Evolutionary conservation across 2,888 invertebrate genomes (phyloP).

Genomic region (Cheilosia variabilis): DNA sequence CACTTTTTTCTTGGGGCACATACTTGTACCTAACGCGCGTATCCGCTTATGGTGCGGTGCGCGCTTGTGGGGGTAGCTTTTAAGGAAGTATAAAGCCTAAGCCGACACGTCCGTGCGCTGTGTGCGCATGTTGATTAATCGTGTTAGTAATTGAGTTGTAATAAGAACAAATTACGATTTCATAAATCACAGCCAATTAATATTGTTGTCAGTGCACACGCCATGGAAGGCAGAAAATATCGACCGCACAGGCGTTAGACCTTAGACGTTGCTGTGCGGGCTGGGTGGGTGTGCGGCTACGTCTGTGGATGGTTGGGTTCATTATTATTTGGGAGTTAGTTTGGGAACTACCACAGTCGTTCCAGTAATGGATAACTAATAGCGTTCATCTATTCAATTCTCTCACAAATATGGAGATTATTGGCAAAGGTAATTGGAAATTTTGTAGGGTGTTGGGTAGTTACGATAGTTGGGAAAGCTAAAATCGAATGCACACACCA

Average conservation of each 20-base stretch:
- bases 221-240: slow-evolving; percentile 37
- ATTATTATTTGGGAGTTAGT: background rate
- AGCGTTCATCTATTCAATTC: background rate
- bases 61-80: slow-evolving; percentile 17
- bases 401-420: background rate
- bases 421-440: background rate
- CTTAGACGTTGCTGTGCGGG: background rate
- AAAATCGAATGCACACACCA: too few species aligned
- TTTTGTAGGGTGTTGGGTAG: background rate
- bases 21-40: background rate
- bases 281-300: background rate
- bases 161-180: slow-evolving; percentile 72
- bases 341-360: background rate
- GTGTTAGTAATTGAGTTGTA: slow-evolving; percentile 71
- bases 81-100: slow-evolving; percentile 56
- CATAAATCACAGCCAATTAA: slow-evolving; percentile 74
- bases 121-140: slow-evolving; percentile 66
- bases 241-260: slow-evolving; percentile 49
- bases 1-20: background rate
- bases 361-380: slow-evolving; percentile 14
- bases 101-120: slow-evolving; percentile 39
- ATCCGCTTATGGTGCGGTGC: slow-evolving; percentile 6
- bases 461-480: too few species aligned
- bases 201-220: slow-evolving; percentile 48
- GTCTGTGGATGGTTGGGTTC: background rate